Conservation (phyloP, 1,140 invertebrate species). For the Papilio dardanus region DNA sequence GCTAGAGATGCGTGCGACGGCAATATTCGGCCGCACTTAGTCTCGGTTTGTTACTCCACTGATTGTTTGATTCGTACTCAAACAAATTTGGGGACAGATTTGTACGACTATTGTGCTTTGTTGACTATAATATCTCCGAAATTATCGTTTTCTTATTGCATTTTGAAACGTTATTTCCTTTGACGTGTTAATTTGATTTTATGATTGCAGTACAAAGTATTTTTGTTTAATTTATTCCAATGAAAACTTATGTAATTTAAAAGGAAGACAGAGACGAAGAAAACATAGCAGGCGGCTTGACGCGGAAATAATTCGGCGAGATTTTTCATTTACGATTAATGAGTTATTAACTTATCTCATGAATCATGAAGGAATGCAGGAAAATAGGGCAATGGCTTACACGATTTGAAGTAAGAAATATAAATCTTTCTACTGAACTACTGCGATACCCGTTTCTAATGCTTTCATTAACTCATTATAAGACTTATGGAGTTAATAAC, state of each 20-base stretch:
- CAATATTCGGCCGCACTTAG: slow-evolving; percentile 74
- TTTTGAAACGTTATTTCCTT: neutral
- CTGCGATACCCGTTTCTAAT: slow-evolving; percentile 36
- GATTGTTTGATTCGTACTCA: slow-evolving; percentile 68
- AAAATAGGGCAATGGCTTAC: neutral
- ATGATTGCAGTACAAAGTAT: too few relatives aligned
- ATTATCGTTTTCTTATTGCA: neutral
- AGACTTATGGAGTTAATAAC: slow-evolving; percentile 59
- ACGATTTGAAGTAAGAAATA: neutral
- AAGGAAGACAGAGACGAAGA: neutral
- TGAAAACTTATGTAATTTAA: neutral
- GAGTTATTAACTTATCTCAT: too few relatives aligned
- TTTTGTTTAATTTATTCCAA: too few relatives aligned
- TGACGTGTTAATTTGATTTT: neutral
- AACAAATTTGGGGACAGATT: slow-evolving; percentile 47
- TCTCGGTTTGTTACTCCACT: slow-evolving; percentile 75
- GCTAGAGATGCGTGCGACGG: slow-evolving; percentile 57
- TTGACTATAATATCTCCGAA: neutral
- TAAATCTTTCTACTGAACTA: neutral
- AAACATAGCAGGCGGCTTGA: neutral
- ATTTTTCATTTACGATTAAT: neutral
- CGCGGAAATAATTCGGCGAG: neutral
- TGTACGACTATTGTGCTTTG: slow-evolving; percentile 18
- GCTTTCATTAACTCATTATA: slow-evolving; percentile 51
- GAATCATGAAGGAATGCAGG: too few relatives aligned